phyloP scores from a whole-genome alignment of 2,888 invertebrate species.

The Drosophila sordidula region DNA sequence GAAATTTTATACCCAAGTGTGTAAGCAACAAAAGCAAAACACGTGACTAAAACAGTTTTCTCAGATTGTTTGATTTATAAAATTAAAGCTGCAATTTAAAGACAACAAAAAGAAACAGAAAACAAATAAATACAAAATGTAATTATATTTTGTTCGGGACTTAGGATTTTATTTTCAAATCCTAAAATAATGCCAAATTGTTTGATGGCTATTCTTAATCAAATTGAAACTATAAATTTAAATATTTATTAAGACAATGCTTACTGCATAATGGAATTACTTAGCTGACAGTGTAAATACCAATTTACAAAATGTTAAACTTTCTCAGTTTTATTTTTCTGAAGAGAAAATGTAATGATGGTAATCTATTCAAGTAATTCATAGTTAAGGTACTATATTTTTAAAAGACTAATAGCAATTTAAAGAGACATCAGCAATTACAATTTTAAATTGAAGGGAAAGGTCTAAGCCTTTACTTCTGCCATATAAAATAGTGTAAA shows the following conservation, averaged over 20 bases:
- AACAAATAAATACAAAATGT: conserved; percentile 8
- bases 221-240: background rate
- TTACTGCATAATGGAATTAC: no score
- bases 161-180: background rate
- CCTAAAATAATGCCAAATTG: background rate
- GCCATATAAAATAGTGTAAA: no score
- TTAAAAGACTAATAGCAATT: no score
- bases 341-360: no score
- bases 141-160: conserved; percentile 9
- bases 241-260: no score
- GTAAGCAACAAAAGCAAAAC: background rate
- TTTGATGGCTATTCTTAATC: background rate
- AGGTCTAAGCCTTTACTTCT: no score
- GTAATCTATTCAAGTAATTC: no score
- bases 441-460: no score
- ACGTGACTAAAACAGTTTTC: conserved; percentile 32
- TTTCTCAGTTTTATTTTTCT: no score
- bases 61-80: conserved; percentile 7
- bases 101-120: background rate
- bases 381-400: no score
- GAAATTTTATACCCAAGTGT: background rate
- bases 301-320: no score
- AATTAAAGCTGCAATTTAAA: background rate
- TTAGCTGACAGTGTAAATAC: no score
- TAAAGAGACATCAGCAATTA: background rate